A percentile compares a stretch with the other conserved stretches of the same genome.
phyloP scores from a whole-genome alignment of 1,140 invertebrate genomes.

The Chionoecetes opilio region DNA sequence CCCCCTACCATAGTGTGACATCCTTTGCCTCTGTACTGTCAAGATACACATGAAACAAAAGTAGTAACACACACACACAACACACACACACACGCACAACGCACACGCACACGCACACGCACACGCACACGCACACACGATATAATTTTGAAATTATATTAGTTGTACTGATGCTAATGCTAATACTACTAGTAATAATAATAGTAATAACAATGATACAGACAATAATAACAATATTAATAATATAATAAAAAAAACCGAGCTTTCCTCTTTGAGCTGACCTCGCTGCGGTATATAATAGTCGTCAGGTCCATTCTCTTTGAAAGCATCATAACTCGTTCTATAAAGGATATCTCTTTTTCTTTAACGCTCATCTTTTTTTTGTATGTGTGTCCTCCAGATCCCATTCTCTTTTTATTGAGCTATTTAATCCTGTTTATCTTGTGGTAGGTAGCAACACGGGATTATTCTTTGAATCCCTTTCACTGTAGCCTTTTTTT shows the following conservation, averaged over 20 bases:
- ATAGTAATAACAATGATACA: too few relatives aligned
- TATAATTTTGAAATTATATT: too few relatives aligned
- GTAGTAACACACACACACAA: too few relatives aligned
- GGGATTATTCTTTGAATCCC: not conserved
- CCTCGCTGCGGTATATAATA: not conserved
- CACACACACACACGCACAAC: too few relatives aligned
- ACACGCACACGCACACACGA: too few relatives aligned
- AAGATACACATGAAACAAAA: too few relatives aligned
- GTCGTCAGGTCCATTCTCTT: not conserved
- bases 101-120: too few relatives aligned
- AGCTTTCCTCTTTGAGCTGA: not conserved
- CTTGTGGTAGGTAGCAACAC: not conserved
- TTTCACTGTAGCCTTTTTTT: not conserved
- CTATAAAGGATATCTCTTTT: not conserved
- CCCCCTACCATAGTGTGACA: too few relatives aligned
- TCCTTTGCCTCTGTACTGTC: too few relatives aligned
- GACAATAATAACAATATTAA: not conserved
- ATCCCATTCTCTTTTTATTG: slow-evolving; percentile 20
- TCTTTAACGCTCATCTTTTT: not conserved
- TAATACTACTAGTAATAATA: too few relatives aligned
- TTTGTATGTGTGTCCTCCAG: not conserved
- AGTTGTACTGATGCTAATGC: too few relatives aligned
- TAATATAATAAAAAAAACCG: not conserved
- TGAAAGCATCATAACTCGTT: not conserved
- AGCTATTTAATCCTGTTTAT: not conserved